Evolutionary conservation across 1,140 invertebrate species (phyloP), one percentile per base, ranked within the genome.

Genomic region (Globodera ellingtonae): DNA sequence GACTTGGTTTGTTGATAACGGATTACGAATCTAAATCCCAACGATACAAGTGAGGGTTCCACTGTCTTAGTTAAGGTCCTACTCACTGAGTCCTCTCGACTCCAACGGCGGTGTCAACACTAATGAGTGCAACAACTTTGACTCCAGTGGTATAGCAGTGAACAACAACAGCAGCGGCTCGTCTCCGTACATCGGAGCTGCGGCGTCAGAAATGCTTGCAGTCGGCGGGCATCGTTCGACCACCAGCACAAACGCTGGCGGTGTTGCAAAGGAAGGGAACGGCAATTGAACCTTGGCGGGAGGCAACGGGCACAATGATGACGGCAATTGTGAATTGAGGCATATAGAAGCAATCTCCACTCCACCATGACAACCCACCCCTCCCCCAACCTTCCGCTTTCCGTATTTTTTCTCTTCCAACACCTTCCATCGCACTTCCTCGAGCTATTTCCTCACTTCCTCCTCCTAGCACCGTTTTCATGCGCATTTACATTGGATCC

Each of bases 161-260:
- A 46, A 69, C 75, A 76, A 76, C 75, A 67, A 69, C 59, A 47
- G 48, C 67, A 44, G 46, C 35, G 24, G 35, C n/a, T 44, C 75
- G 47, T 77, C 75, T 10, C 75, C 75, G 50, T 77, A 50, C 13
- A 69, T 69, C 69, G 69, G 69, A 67, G 35, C 24, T n/a, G 24
- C 65, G 24, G 75, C 75, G 13, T 77, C 75, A 3, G 75, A 77
- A 10, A 77, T 77, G 75, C 50, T 77, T 9, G 75, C 75, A 62
- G 75, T 77, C 9, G 75, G 75, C 6, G 75, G 75, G 1, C 75
- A 77, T 77, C 75, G 75, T 52, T 13, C 47, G 4, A 47, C 24
- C 62, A 69, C 10, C 24, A 69, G 50, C 46, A 59, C 75, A 18
- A 62, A 62, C 5, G 18, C 50, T 13, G 50, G 50, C 50, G 35